These are phyloP conservation scores for Oreotrochilus melanogaster DNA, from an alignment of 2,113 vertebrate genomes.

Conservation along the genomic window DNA sequence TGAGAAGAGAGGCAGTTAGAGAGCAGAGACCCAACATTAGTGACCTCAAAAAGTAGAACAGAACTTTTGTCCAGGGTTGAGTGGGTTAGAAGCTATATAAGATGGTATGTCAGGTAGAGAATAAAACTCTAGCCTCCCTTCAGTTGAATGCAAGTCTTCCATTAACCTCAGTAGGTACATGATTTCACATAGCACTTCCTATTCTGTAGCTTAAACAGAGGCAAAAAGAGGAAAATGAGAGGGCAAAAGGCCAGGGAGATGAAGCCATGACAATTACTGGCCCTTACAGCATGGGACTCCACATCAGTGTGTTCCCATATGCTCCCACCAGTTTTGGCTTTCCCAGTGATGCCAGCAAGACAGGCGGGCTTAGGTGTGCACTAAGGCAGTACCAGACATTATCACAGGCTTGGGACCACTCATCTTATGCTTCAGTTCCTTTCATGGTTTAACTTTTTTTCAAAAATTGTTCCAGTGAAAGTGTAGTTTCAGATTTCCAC, in stretches of 20 bases:
- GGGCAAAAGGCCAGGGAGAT: not conserved
- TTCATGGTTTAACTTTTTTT: not conserved
- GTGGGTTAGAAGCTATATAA: not conserved
- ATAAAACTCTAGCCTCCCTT: not conserved
- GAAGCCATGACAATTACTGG: not conserved
- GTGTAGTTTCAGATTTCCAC: not conserved
- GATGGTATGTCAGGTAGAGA: not conserved
- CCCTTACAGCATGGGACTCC: not conserved
- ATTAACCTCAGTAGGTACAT: not conserved
- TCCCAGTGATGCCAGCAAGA: not conserved
- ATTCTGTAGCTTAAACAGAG: not conserved
- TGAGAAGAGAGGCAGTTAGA: not conserved
- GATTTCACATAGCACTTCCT: not conserved
- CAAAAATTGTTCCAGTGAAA: not conserved
- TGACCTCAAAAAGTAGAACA: not conserved
- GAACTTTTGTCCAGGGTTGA: not conserved
- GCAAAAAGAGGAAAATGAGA: not conserved
- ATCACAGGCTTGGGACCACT: not conserved
- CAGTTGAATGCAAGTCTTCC: not conserved
- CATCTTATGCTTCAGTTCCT: not conserved
- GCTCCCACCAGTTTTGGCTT: not conserved
- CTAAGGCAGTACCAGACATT: not conserved
- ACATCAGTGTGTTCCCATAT: fast-evolving
- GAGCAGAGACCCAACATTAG: not conserved
- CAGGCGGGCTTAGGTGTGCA: not conserved